Evolutionary conservation across 2,797 vertebrate genomes (phyloP).

Genomic region (Pseudopleuronectes americanus): DNA sequence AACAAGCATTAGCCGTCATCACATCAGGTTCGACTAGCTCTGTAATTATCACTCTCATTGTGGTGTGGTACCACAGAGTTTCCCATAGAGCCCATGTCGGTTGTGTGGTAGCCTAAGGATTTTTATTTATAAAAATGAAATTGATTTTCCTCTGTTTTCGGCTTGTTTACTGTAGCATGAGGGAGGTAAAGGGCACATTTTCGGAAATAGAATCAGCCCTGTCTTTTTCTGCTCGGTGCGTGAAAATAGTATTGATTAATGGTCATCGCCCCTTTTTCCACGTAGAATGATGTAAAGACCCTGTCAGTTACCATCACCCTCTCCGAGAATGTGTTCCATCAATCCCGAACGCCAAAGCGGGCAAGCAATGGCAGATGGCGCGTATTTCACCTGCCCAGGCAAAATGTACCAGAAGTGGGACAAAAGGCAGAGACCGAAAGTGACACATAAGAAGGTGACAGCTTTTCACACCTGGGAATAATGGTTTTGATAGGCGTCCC

Average conservation of each 20-base stretch:
- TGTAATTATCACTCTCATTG: slow-evolving; percentile 22
- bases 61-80: not conserved
- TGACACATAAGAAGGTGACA: slow-evolving; percentile 94
- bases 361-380: slow-evolving; percentile 89
- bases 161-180: slow-evolving; percentile 65
- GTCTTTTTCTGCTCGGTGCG: slow-evolving; percentile 50
- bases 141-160: slow-evolving; percentile 49
- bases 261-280: slow-evolving; percentile 69
- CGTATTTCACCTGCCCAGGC: slow-evolving; percentile 92
- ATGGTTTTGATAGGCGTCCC: slow-evolving; percentile 94
- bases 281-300: slow-evolving; percentile 81
- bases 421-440: slow-evolving; percentile 79
- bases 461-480: slow-evolving; percentile 98
- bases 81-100: not conserved
- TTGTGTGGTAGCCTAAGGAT: not conserved
- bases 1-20: slow-evolving; percentile 37
- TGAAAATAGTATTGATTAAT: slow-evolving; percentile 81
- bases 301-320: slow-evolving; percentile 85
- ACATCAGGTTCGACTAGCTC: not conserved
- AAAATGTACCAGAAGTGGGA: slow-evolving; percentile 88
- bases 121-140: slow-evolving; percentile 27
- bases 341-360: slow-evolving; percentile 84
- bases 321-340: slow-evolving; percentile 83
- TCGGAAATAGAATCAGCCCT: slow-evolving; percentile 67
- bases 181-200: slow-evolving; percentile 58